phyloP scores from a whole-genome alignment of 2,888 invertebrate species.

The Leptinotarsa haldemani region DNA sequence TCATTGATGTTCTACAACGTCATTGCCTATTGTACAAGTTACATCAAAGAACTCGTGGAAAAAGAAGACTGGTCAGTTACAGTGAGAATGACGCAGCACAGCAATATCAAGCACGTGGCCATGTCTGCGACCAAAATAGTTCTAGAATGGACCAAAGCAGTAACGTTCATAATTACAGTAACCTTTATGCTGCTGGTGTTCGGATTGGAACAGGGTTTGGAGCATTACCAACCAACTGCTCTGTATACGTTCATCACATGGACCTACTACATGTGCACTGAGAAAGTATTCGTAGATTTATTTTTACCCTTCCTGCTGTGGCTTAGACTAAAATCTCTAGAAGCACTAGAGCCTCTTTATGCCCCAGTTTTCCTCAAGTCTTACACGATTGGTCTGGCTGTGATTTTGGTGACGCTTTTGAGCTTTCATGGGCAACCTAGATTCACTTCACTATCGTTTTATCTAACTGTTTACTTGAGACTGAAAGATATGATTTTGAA shows the following conservation, averaged over 20 bases:
- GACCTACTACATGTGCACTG: conserved; percentile 78
- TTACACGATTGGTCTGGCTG: conserved; percentile 71
- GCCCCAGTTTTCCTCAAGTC: conserved; percentile 75
- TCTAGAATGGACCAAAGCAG: conserved; percentile 84
- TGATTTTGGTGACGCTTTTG: conserved; percentile 70
- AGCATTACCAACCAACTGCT: conserved; percentile 78
- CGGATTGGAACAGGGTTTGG: conserved; percentile 79
- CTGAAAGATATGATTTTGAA: conserved; percentile 73
- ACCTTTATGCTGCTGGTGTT: conserved; percentile 81
- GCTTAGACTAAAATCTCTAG: conserved; percentile 73
- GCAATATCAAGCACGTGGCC: conserved; percentile 79
- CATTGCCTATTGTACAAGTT: conserved; percentile 80
- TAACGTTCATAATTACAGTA: conserved; percentile 82
- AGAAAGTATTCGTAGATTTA: conserved; percentile 77
- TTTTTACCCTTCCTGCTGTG: conserved; percentile 72
- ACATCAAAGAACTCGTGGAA: conserved; percentile 78
- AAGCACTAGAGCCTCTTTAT: conserved; percentile 79
- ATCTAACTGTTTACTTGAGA: conserved; percentile 75
- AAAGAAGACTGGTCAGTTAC: conserved; percentile 84
- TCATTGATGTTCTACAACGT: conserved; percentile 87
- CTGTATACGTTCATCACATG: conserved; percentile 76
- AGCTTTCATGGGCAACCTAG: conserved; percentile 71
- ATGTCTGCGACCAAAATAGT: conserved; percentile 86
- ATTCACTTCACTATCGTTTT: conserved; percentile 71
- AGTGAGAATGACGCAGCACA: conserved; percentile 77